Conservation (phyloP, 1,140 invertebrate species). For the Gonioctena quinquepunctata region DNA sequence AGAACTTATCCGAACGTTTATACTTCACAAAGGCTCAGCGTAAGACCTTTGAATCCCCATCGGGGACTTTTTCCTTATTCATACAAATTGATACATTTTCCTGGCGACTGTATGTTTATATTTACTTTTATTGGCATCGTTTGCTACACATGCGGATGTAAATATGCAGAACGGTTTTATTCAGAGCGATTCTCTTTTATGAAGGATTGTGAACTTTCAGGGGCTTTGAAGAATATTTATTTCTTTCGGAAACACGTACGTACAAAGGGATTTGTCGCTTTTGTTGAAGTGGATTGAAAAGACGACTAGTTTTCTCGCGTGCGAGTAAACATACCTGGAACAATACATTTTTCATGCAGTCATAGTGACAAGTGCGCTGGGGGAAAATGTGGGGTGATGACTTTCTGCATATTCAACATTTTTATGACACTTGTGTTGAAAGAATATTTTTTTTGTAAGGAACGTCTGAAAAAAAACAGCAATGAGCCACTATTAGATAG, state of each 20-base stretch:
- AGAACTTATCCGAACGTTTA: background rate
- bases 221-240: background rate
- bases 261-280: background rate
- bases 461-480: too few species aligned
- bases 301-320: too few species aligned
- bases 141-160: background rate
- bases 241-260: background rate
- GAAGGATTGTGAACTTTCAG: background rate
- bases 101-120: background rate
- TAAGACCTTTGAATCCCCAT: background rate
- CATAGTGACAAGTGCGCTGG: too few species aligned
- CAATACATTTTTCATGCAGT: too few species aligned
- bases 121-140: background rate
- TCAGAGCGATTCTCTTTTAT: background rate
- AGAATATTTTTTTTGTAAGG: too few species aligned
- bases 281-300: too few species aligned
- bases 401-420: too few species aligned
- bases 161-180: background rate
- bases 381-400: too few species aligned
- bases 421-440: too few species aligned
- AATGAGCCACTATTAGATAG: too few species aligned
- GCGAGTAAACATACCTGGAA: too few species aligned
- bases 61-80: background rate
- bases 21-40: background rate
- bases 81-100: background rate